phyloP scores from a whole-genome alignment of 2,888 invertebrate genomes.

The Polyommatus icarus region DNA sequence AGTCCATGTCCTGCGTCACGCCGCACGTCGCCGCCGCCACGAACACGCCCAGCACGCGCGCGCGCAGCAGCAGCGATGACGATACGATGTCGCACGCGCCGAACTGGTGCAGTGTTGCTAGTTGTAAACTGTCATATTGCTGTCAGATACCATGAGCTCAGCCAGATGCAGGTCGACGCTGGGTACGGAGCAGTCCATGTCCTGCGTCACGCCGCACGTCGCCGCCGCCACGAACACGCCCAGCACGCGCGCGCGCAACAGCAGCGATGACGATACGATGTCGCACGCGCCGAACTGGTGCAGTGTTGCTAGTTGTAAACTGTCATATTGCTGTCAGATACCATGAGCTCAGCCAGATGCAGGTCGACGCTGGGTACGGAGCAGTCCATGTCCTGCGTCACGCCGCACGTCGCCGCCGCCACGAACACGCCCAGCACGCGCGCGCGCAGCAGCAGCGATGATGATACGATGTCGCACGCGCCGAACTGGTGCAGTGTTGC shows the following conservation, averaged over 20 bases:
- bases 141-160: conserved; percentile 46
- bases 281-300: conserved; percentile 61
- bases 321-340: neutral
- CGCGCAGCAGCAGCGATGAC: conserved; percentile 56
- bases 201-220: conserved; percentile 70
- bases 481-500: no score
- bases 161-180: conserved; percentile 70
- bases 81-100: conserved; percentile 68
- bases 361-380: conserved; percentile 66
- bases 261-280: conserved; percentile 62
- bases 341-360: conserved; percentile 63
- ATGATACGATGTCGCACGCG: conserved; percentile 65
- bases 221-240: conserved; percentile 76
- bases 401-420: conserved; percentile 74
- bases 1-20: conserved; percentile 62
- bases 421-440: conserved; percentile 74
- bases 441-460: conserved; percentile 58
- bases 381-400: conserved; percentile 64
- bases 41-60: conserved; percentile 69
- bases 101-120: conserved; percentile 39
- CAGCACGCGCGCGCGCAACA: conserved; percentile 60
- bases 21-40: conserved; percentile 78
- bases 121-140: no score
- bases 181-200: conserved; percentile 66
- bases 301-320: no score